Evolutionary conservation across 1,140 invertebrate species (phyloP), one percentile per base, ranked within the genome.

Genomic region (Saccostrea cuccullata): DNA sequence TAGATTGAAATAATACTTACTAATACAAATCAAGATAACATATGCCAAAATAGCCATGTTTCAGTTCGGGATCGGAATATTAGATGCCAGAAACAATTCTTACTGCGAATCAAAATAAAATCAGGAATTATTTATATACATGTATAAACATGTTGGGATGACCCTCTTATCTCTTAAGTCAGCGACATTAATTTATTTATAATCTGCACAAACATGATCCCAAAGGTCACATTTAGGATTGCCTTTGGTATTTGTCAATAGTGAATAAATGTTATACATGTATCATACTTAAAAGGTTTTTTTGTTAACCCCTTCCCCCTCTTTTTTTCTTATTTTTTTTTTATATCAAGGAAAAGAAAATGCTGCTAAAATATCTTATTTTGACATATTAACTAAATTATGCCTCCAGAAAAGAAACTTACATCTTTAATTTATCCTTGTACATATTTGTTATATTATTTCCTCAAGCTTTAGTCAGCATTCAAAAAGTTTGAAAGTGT

Each of bases 121-220:
- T 36, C 12, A 26, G 15, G 70, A 30, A 36, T 77, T 77, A 36
- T 40, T 36, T 77, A 77, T 4, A 77, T 26, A 36, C n/a, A n/a
- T n/a, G n/a, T 36, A 47, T 47, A 30, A 11, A 77, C 30, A 77
- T 77, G 30, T 26, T 77, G 15, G 23, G 36, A 30, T 30, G 70
- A 13, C 26, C 30, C 17, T 17, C 26, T 77, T 77, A 77, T 77
- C 70, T 15, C 4, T 13, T n/a, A 64, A 36, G 30, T 77, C 70
- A 36, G 3, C 15, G 70, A 36, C 70, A 77, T 36, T 13, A 17
- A 36, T 36, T 77, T 77, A 73, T 73, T 73, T 73, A 77, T 77
- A 77, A 77, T 77, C 30, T 77, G 13, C 30, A 30, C 30, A 77
- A 77, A 77, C 70, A 77, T 77, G 70, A 30, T 77, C 15, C 5